Base-by-base conservation (phyloP, 2,113 vertebrate species). In the Rattus rattus region DNA sequence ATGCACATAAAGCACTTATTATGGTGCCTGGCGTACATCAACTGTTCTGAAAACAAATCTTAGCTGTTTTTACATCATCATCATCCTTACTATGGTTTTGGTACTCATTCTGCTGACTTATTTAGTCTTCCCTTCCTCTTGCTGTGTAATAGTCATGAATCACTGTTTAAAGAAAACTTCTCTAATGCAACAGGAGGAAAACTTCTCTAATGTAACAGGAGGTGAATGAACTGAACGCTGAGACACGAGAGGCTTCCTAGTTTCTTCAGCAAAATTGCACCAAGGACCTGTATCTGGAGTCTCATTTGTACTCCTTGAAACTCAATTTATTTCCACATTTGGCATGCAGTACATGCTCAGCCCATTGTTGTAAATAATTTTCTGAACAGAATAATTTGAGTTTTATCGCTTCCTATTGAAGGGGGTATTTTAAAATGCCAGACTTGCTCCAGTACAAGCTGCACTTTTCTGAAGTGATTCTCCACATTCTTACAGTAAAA, bases 401-500 rank as follows among this genome's bases (percentile, higher is more conserved):
- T 85, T 87, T 93, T 91, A 70, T 16, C 43, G 70, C 88, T 88
- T 93, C 26, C 16, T 85, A 12, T 39, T 92, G 70, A 93, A 96
- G 16, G 2, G 7, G 17, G 7, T 91, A 8, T 88, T 79, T 94
- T 69, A 93, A 90, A 89, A 94, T 84, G 26, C 14, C 56, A 49
- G 76, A 85, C 43, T 73, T 97, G 17, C 61, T 95, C 14, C 47
- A 54, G 81, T 93, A 54, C 56, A 76, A 92, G 19, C 19, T 94
- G 7, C 52, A 72, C 12, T 94, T 77, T 36, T 39, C 59, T 56
- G 19, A 85, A 81, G 83, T 72, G 28, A 89, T 80, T 84, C 24
- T 52, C 59, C 79, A 77, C 36, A 83, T 90, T 92, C 30, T 87
- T 89, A 92, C 20, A 83, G 56, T 93, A 97, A 95, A 92, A 61